Base-by-base conservation (phyloP, 2,797 vertebrate species). In the Tokudaia muenninki region DNA sequence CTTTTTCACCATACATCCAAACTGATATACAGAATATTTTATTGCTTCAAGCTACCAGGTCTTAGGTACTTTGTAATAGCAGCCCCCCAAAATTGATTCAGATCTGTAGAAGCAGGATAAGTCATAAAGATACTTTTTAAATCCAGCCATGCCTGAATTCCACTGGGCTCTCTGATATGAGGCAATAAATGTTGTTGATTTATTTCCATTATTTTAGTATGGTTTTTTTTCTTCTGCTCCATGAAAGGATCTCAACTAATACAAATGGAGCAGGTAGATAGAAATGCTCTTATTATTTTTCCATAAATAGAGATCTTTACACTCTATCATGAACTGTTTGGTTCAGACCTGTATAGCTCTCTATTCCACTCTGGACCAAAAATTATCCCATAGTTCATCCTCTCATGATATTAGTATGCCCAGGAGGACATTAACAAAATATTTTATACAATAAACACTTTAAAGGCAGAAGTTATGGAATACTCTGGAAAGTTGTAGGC, bases 401-500 rank as follows among this genome's bases (percentile, higher is more conserved):
- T 87, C 78, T 94, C n/a, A 80, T 26, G 22, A 4, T n/a, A 52
- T 83, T 34, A 83, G 37, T 29, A 52, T 57, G 22, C 37, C 63
- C 61, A 74, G 2, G 13, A 55, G 34, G 81, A 14, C 50, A 88
- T 74, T 89, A 91, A 34, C 86, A 91, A 94, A 63, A 57, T 91
- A 79, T 83, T 96, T 94, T 82, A 47, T 24, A 82, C 86, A 55
- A 81, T 34, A n/a, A 96, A 29, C n/a, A 87, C 21, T 87, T 59
- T 87, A 89, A 95, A 97, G 67, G 92, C 41, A 92, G 84, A 96
- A 92, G 92, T 83, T 57, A 94, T 79, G 78, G 50, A 94, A 95
- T 47, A 92, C n/a, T 47, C 84, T 97, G 82, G 55, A 80, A 95
- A 95, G 87, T 87, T 83, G 81, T 52, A 94, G 63, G 26, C 41